Evolutionary conservation across 2,797 vertebrate genomes (phyloP), one percentile per base, ranked within the genome.

Genomic region (Kryptolebias ocellatus): DNA sequence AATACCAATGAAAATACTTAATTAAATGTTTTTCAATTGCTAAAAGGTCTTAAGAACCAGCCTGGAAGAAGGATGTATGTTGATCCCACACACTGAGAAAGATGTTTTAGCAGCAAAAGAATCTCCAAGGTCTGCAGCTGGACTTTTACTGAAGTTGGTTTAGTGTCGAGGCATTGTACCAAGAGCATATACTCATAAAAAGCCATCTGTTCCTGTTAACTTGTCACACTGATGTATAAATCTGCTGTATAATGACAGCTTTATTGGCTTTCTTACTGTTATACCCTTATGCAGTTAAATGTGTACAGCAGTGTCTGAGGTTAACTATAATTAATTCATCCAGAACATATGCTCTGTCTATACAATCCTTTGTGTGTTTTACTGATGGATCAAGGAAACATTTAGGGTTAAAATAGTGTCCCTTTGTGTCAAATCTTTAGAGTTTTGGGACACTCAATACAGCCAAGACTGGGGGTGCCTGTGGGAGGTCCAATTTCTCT

Each of bases 361-460:
- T 74, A 78, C 64, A 74, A 84, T 85, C 87, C 88, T 92, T 88
- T 80, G 79, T 87, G 80, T 77, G 75, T 89, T 91, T 92, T 83
- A 89, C 91, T 88, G 87, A 90, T 86, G 72, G 76, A 91, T 90
- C 72, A 87, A 83, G 78, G 70, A 53, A 68, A 79, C 64, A 74
- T 76, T 77, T 82, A 77, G 60, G 54, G 45, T 46, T 87, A 73
- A 87, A 75, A 70, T 75, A 81, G 72, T 67, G 27, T 60, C 45
- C 29, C 8, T 27, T 16, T 31, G 37, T 65, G 31, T 54, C 56
- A 69, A 74, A 74, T 84, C 69, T 84, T 83, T 75, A 85, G 50
- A 67, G 74, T 55, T 59, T 55, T 50, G 53, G 52, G 63, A 78
- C 4, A 5, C 45, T 28, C 37, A 47, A 50, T 47, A 15, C 56